These are phyloP conservation scores for Zoanthus gigantus DNA, from an alignment of 92 coral and sea anemone genomes.

Conservation along the genomic window DNA sequence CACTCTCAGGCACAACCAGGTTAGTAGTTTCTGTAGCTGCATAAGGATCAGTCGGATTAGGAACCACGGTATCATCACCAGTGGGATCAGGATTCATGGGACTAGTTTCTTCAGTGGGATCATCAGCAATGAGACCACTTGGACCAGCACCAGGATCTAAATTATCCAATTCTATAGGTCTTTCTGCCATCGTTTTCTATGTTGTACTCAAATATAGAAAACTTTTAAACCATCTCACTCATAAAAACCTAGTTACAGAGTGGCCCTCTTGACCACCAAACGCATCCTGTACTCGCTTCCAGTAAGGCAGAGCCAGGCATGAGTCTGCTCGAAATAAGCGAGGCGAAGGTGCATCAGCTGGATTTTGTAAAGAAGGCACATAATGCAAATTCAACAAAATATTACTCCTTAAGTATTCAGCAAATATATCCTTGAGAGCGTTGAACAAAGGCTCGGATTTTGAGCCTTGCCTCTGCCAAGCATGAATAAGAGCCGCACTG, in stretches of 20 bases:
- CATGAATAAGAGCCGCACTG: conserved; percentile 23
- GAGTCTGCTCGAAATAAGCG: conserved; percentile 54
- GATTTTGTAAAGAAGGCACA: conserved; percentile 41
- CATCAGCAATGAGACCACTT: too few species aligned
- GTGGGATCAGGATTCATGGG: too few species aligned
- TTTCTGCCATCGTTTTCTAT: too few species aligned
- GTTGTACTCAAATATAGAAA: too few species aligned
- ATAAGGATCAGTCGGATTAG: too few species aligned
- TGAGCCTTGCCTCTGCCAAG: conserved; percentile 43
- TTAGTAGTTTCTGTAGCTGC: too few species aligned
- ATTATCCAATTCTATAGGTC: too few species aligned
- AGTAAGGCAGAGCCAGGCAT: conserved; percentile 30
- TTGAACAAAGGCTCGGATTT: conserved; percentile 32
- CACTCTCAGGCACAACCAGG: too few species aligned
- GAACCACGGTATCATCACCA: too few species aligned
- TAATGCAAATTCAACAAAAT: conserved; percentile 32
- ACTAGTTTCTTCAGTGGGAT: too few species aligned
- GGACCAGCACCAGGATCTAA: too few species aligned
- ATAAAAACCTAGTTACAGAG: neutral
- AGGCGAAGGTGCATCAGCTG: conserved; percentile 58
- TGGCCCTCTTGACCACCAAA: conserved; percentile 54
- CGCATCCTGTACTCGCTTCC: conserved; percentile 42
- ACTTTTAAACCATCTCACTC: too few species aligned
- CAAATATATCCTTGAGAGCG: conserved; percentile 51
- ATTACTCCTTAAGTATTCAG: neutral